Base-by-base conservation (phyloP, 2,113 vertebrate genomes). In the Myanophis thanlyinensis region DNA sequence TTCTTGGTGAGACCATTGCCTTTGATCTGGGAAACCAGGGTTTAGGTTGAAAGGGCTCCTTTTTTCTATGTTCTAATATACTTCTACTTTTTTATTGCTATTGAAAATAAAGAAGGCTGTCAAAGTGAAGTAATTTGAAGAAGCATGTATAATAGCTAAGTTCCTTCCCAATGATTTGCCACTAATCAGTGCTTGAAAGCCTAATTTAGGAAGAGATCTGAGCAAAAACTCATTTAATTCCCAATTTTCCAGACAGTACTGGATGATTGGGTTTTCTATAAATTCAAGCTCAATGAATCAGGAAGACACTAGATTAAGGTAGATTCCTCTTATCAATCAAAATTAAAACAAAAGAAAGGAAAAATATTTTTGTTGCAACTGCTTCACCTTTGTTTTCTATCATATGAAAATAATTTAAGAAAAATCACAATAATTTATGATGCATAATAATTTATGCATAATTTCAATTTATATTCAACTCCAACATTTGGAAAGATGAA, bases 401-500 rank as follows among this genome's bases (percentile, higher is more conserved):
- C 49, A 91, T 15, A 12, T 62, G 2, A 51, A 91, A 73, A 73
- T 73, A 73, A 85, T 30, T 52, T 53, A 44, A 15, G 1, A 90
- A 88, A 92, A 20, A 10, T 35, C 0, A 67, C 44, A 44, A 4
- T 91, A 62, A 12, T 6, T 62, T 62, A 30, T 62, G 3, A 30
- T 62, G 27, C 27, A 13, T 62, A 62, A 90, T 47, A 91, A 90
- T 88, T 35, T 85, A 46, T 48, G 40, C 4, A 48, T 46, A 47
- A 54, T 85, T 27, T 48, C 53, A 30, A 49, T n/a, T 25, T 89
- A 54, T 95, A 92, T 91, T 25, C 93, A 88, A 90, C 47, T 6
- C 90, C 95, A 2, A 3, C 84, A 95, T 96, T 94, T 87, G 9
- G 15, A 40, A 40, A 47, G 93, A 85, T 59, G 3, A 15, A 48